Evolutionary conservation across 1,140 invertebrate species (phyloP).

Genomic region (Oryctes rhinoceros): DNA sequence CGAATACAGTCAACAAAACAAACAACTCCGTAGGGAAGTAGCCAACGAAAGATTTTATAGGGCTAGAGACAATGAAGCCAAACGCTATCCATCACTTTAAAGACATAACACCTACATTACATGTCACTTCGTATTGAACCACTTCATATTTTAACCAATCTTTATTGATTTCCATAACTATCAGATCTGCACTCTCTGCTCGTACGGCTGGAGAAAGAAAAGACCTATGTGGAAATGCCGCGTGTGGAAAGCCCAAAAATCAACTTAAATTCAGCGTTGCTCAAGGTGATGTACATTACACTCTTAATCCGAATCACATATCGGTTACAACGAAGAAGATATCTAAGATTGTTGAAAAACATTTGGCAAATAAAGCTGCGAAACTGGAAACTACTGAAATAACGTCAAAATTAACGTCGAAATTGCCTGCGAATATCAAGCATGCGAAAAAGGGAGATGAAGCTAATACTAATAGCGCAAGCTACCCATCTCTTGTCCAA

Average conservation of each 20-base stretch:
- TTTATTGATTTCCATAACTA: conserved; percentile 4
- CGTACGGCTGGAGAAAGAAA: no score
- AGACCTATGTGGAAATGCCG: no score
- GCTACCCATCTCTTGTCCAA: background rate
- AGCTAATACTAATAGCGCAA: background rate
- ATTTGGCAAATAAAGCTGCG: no score
- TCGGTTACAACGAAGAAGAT: no score
- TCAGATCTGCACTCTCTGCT: conserved; percentile 1
- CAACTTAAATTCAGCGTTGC: no score
- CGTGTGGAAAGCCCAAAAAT: no score
- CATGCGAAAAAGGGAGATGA: background rate
- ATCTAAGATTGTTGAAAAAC: no score
- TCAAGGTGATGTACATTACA: no score
- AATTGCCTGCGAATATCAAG: no score
- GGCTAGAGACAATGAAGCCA: conserved; percentile 50
- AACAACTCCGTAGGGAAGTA: conserved; percentile 65
- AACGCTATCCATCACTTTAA: conserved; percentile 55
- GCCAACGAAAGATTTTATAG: conserved; percentile 65
- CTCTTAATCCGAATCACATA: no score
- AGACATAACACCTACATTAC: background rate
- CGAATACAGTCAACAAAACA: conserved; percentile 65
- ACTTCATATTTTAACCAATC: background rate
- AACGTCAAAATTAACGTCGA: no score
- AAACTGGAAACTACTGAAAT: no score
- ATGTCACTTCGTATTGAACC: background rate